Percentiles rank a stretch among this genome's conserved stretches.
Conservation (phyloP, 2,113 vertebrate genomes). For the Thinocorus orbignyianus region DNA sequence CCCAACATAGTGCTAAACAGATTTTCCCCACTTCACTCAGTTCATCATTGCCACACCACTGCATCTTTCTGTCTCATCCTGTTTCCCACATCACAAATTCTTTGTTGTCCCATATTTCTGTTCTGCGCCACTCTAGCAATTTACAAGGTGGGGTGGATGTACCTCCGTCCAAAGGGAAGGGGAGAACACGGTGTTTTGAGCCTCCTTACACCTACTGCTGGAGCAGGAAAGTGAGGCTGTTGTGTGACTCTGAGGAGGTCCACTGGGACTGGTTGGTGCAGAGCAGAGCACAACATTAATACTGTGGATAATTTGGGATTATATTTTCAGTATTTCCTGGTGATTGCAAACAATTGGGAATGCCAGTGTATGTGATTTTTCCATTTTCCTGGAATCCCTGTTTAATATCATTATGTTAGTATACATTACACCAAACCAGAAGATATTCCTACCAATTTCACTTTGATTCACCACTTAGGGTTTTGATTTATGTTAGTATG, state of each 20-base stretch:
- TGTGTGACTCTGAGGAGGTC: not conserved
- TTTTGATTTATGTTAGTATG: not conserved
- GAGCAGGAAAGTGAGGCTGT: not conserved
- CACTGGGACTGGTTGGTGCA: not conserved
- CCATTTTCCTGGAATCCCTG: not conserved
- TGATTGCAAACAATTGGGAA: not conserved
- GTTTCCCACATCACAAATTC: not conserved
- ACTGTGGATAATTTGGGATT: not conserved
- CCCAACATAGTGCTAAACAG: not conserved
- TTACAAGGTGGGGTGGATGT: not conserved
- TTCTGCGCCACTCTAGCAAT: not conserved
- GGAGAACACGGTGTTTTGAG: accelerated
- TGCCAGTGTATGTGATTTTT: not conserved
- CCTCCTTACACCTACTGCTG: not conserved
- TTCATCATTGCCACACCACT: not conserved
- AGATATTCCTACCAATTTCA: not conserved
- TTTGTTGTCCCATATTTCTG: not conserved
- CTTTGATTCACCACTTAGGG: not conserved
- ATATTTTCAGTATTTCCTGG: not conserved
- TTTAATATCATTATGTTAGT: not conserved
- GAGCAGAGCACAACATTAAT: not conserved
- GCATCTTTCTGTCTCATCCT: accelerated
- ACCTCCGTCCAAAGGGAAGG: not conserved
- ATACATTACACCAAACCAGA: not conserved
- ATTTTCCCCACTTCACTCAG: not conserved